Conservation (phyloP, 2,797 vertebrate genomes). For the Rhyacichthys aspro region DNA sequence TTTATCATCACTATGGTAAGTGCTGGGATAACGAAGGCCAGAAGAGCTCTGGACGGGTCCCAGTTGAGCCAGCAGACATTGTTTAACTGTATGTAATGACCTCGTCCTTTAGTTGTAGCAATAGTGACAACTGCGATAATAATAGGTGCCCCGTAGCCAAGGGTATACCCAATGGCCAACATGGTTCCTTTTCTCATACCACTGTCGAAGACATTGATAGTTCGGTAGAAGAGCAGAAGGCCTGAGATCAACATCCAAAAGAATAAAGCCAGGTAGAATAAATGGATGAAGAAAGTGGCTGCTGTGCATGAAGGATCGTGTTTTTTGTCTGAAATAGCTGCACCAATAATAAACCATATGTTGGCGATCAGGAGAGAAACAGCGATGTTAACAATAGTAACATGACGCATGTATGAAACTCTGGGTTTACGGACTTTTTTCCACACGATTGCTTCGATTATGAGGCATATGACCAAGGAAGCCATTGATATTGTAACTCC, state of each 20-base stretch:
- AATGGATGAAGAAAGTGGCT: conserved; percentile 90
- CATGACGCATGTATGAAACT: conserved; percentile 89
- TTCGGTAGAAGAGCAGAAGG: conserved; percentile 88
- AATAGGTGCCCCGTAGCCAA: conserved; percentile 88
- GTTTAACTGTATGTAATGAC: conserved; percentile 64
- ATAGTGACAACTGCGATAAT: conserved; percentile 86
- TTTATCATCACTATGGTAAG: conserved; percentile 86
- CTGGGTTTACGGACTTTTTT: conserved; percentile 86
- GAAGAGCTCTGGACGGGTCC: conserved; percentile 80
- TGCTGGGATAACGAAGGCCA: conserved; percentile 89
- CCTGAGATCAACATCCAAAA: conserved; percentile 94
- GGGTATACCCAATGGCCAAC: conserved; percentile 81
- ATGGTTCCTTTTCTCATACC: conserved; percentile 79
- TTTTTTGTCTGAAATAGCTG: conserved; percentile 48
- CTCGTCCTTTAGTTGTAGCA: conserved; percentile 80
- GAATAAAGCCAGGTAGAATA: conserved; percentile 92
- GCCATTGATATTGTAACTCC: conserved; percentile 87
- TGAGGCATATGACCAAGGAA: conserved; percentile 84
- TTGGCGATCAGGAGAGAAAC: conserved; percentile 87
- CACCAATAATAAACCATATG: conserved; percentile 87
- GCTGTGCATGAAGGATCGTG: conserved; percentile 72
- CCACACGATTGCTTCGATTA: conserved; percentile 89
- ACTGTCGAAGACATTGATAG: conserved; percentile 84
- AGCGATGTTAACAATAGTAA: conserved; percentile 88
- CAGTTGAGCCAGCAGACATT: conserved; percentile 88